Evolutionary conservation across 2,888 invertebrate species (phyloP).

Genomic region (Calliopum simillimum): DNA sequence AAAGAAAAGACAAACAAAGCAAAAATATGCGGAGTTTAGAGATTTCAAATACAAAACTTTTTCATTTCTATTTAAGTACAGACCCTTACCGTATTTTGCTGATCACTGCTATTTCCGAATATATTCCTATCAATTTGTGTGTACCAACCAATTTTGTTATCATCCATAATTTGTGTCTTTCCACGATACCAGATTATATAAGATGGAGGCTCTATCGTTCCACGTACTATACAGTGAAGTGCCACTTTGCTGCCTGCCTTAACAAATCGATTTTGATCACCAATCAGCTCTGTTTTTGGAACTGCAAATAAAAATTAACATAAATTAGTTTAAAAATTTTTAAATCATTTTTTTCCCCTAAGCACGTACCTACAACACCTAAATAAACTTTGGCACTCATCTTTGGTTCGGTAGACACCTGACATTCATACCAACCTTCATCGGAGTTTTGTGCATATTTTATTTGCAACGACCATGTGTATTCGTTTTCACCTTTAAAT

Average conservation of each 20-base stretch:
- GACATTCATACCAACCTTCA: conserved; percentile 92
- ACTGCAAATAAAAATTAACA: conserved; percentile 70
- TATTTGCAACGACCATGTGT: conserved; percentile 87
- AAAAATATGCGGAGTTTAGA: background rate
- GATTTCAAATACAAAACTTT: background rate
- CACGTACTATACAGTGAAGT: conserved; percentile 89
- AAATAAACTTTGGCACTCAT: conserved; percentile 91
- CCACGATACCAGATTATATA: conserved; percentile 94
- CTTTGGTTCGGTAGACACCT: conserved; percentile 94
- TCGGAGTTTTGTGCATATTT: conserved; percentile 89
- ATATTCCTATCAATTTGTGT: conserved; percentile 65
- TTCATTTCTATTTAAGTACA: conserved; percentile 1
- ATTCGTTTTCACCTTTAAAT: conserved; percentile 80
- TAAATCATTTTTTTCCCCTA: background rate
- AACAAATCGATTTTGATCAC: conserved; percentile 89
- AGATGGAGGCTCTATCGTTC: conserved; percentile 89
- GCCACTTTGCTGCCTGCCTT: conserved; percentile 90
- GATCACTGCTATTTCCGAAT: conserved; percentile 61
- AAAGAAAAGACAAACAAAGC: conserved; percentile 31
- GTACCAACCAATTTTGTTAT: conserved; percentile 64
- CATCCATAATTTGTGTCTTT: conserved; percentile 62
- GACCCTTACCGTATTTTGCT: conserved; percentile 64
- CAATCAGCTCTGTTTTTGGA: conserved; percentile 89
- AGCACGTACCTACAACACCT: conserved; percentile 85
- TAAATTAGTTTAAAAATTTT: background rate